A percentile compares a stretch with the other conserved stretches of the same genome.
These are phyloP conservation scores for Mormyrops attenuatus DNA, from an alignment of 2,797 vertebrate genomes.

Conservation along the genomic window DNA sequence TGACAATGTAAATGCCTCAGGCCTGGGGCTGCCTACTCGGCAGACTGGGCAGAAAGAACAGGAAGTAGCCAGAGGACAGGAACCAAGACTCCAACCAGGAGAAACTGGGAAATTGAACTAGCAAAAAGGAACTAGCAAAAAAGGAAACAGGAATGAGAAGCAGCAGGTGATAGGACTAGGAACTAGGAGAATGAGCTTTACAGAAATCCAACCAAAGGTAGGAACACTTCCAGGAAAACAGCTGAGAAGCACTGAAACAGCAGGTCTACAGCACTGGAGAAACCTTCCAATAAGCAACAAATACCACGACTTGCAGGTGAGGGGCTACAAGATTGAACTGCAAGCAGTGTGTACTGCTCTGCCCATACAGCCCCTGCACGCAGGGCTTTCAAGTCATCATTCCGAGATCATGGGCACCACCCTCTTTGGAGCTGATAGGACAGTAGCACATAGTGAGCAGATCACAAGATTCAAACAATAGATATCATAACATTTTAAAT, in stretches of 20 bases:
- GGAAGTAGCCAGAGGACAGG: background rate
- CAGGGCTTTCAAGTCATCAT: background rate
- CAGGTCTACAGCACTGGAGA: background rate
- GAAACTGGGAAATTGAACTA: background rate
- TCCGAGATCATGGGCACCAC: background rate
- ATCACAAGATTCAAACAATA: background rate
- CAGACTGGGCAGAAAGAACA: background rate
- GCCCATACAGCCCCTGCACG: background rate
- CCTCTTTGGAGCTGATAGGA: background rate
- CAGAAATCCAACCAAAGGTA: background rate
- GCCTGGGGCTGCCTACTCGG: background rate
- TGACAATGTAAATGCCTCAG: background rate
- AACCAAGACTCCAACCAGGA: background rate
- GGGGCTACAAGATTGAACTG: background rate
- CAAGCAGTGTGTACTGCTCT: background rate
- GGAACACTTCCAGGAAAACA: background rate
- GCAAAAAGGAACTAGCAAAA: background rate
- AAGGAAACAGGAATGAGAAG: background rate
- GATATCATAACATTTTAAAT: background rate
- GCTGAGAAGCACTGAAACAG: background rate
- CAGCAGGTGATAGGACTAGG: background rate
- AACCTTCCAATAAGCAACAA: background rate
- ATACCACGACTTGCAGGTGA: background rate
- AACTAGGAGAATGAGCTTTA: background rate
- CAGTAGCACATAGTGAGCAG: background rate